Evolutionary conservation across 1,140 invertebrate species (phyloP), one percentile per base, ranked within the genome.

Genomic region (Proctacanthus coquilletti): DNA sequence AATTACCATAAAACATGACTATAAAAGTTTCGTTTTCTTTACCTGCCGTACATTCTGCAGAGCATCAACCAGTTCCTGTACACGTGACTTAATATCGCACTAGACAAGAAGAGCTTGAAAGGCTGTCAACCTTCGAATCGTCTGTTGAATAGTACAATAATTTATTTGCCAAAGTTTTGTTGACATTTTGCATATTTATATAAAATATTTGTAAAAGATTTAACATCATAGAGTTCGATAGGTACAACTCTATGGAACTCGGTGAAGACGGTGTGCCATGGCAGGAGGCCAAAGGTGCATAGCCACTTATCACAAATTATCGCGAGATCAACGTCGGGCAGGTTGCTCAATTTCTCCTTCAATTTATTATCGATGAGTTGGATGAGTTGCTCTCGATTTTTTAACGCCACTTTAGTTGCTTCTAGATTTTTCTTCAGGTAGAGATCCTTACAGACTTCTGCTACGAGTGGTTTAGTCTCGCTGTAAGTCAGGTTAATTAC

Each of bases 91-190:
- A n/a, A n/a, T n/a, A n/a, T n/a, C n/a, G n/a, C n/a, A n/a, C n/a
- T n/a, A n/a, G n/a, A n/a, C n/a, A n/a, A n/a, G n/a, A n/a, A n/a
- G n/a, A n/a, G n/a, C n/a, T n/a, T n/a, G n/a, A n/a, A n/a, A n/a
- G n/a, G n/a, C n/a, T n/a, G n/a, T n/a, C n/a, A n/a, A n/a, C n/a
- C n/a, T n/a, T n/a, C n/a, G n/a, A n/a, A n/a, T n/a, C n/a, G n/a
- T n/a, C n/a, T n/a, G n/a, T n/a, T n/a, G n/a, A n/a, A n/a, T n/a
- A n/a, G n/a, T n/a, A n/a, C n/a, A n/a, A n/a, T n/a, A n/a, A n/a
- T n/a, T n/a, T 51, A 58, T 45, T 55, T 58, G 23, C 55, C 55
- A 56, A 53, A 58, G n/a, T 55, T 46, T 38, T 58, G 55, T 45
- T 58, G 54, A 39, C 52, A 55, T 14, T 51, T 48, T 27, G 55